phyloP scores from a whole-genome alignment of 2,113 vertebrate species.

The Mugil cephalus region DNA sequence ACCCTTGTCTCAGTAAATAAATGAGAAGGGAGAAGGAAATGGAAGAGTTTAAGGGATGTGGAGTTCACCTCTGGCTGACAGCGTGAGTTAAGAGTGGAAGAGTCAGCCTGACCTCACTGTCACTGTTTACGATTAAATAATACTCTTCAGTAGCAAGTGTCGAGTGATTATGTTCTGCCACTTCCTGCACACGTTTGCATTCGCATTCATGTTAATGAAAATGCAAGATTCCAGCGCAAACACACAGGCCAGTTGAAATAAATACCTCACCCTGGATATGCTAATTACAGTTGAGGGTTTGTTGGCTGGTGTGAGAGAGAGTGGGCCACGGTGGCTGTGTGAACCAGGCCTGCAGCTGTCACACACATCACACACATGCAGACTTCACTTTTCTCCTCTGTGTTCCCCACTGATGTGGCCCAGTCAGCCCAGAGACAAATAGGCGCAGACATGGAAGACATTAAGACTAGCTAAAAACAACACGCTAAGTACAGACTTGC shows the following conservation, averaged over 20 bases:
- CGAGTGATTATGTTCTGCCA: background rate
- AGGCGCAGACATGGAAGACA: slow-evolving; percentile 76
- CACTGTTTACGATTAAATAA: background rate
- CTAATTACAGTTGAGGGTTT: slow-evolving; percentile 61
- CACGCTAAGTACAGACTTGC: slow-evolving; percentile 77
- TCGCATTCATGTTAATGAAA: slow-evolving; percentile 24
- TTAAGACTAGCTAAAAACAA: slow-evolving; percentile 79
- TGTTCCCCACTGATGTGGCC: slow-evolving; percentile 73
- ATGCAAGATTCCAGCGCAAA: slow-evolving; percentile 29
- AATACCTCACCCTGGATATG: slow-evolving; percentile 48
- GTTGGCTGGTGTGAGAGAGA: slow-evolving; percentile 59
- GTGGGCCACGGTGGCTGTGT: slow-evolving; percentile 46
- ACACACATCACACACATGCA: slow-evolving; percentile 66
- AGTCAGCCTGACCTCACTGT: slow-evolving; percentile 57
- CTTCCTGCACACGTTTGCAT: background rate
- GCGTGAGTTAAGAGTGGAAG: slow-evolving; percentile 62
- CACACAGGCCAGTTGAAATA: slow-evolving; percentile 32
- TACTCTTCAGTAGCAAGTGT: background rate
- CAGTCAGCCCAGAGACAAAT: slow-evolving; percentile 75
- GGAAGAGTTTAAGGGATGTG: slow-evolving; percentile 31
- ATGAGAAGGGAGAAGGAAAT: slow-evolving; percentile 9
- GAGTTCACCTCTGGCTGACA: slow-evolving; percentile 55
- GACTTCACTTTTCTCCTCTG: slow-evolving; percentile 53
- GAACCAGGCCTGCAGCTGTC: slow-evolving; percentile 66
- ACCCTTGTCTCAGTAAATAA: slow-evolving; percentile 24